Conservation (phyloP, 2,888 invertebrate species). For the Aspidiotus destructor region DNA sequence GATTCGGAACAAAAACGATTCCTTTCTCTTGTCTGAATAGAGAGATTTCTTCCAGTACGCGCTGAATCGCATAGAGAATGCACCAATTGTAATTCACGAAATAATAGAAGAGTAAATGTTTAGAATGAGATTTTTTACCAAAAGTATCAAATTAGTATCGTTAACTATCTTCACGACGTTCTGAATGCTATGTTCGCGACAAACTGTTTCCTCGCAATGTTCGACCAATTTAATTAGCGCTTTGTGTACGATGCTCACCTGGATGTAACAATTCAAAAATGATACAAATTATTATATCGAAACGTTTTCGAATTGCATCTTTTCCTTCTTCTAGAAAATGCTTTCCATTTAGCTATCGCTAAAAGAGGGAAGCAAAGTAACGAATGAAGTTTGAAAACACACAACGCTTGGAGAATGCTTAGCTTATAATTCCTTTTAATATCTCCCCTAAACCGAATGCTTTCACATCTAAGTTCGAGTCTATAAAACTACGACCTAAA, state of each 20-base stretch:
- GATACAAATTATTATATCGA: background rate
- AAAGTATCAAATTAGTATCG: slow-evolving; percentile 24
- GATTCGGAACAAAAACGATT: slow-evolving; percentile 46
- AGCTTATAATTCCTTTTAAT: too few species aligned
- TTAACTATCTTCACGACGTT: slow-evolving; percentile 20
- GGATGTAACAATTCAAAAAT: background rate
- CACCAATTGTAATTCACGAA: too few species aligned
- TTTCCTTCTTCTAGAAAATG: too few species aligned
- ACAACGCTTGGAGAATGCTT: too few species aligned
- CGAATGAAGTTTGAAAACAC: too few species aligned
- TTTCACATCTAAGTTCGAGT: too few species aligned
- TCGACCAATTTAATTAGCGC: slow-evolving; percentile 55
- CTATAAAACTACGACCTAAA: too few species aligned
- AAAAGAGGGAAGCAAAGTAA: too few species aligned
- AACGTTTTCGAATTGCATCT: too few species aligned
- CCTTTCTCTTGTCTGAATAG: slow-evolving; percentile 53
- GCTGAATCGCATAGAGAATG: background rate
- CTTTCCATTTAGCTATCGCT: too few species aligned
- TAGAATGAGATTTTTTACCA: slow-evolving; percentile 15
- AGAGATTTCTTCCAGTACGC: slow-evolving; percentile 56
- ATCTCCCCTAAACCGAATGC: too few species aligned
- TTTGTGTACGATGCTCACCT: slow-evolving; percentile 51
- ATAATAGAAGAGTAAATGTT: background rate
- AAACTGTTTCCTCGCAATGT: slow-evolving; percentile 51
- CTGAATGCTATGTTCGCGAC: slow-evolving; percentile 37